These are phyloP conservation scores for Baccha elongata DNA, from an alignment of 2,888 invertebrate species.

Conservation along the genomic window DNA sequence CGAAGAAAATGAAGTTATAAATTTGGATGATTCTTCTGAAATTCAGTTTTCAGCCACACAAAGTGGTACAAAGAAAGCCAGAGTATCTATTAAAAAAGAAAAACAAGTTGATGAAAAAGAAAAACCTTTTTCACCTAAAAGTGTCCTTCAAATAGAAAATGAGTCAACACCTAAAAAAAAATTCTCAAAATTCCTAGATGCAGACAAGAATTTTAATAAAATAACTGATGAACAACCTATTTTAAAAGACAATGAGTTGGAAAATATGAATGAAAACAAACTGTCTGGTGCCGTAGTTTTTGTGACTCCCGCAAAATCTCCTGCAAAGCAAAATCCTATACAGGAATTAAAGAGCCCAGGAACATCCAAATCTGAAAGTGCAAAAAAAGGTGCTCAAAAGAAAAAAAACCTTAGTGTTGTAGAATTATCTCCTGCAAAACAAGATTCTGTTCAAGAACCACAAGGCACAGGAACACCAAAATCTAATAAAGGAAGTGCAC, in stretches of 20 bases:
- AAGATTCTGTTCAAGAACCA: background rate
- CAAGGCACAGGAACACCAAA: background rate
- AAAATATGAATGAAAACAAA: background rate
- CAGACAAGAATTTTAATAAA: background rate
- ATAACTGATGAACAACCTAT: background rate
- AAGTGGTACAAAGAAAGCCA: conserved; percentile 20
- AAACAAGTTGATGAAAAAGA: conserved; percentile 7
- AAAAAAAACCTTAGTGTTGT: background rate
- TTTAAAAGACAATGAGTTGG: background rate
- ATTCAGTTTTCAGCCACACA: background rate
- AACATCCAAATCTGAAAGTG: no score
- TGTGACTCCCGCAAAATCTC: background rate
- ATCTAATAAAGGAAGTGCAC: background rate
- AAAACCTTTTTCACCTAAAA: background rate
- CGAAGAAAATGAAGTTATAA: conserved; percentile 34
- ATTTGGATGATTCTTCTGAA: conserved; percentile 24
- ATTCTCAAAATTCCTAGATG: background rate
- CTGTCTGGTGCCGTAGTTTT: background rate
- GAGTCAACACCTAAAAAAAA: background rate
- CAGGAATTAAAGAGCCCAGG: no score
- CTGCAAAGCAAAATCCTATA: no score
- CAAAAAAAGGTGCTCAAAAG: background rate
- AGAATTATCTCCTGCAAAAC: background rate
- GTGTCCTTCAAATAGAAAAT: background rate
- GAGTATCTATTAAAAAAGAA: conserved; percentile 47